Percentiles rank a stretch among this genome's conserved stretches.
Conservation (phyloP, 2,888 invertebrate genomes). For the Nemotelus nigrinus region DNA sequence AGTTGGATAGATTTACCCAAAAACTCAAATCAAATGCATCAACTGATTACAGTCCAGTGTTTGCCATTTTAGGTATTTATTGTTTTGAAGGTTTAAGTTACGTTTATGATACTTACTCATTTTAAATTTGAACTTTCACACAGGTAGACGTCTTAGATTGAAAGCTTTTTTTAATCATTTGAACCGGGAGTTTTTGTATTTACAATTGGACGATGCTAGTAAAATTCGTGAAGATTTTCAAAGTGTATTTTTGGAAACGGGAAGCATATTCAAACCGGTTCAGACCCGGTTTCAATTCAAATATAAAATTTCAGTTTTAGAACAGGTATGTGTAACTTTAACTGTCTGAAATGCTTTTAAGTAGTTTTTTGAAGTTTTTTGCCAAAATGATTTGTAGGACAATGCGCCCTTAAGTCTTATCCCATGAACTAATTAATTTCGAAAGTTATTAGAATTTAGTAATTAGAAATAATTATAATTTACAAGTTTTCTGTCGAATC, state of each 20-base stretch:
- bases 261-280: conserved; percentile 60
- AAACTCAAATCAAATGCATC: conserved; percentile 55
- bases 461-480: too few species aligned
- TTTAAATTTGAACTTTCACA: conserved; percentile 47
- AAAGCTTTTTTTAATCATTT: conserved; percentile 63
- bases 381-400: too few species aligned
- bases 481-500: too few species aligned
- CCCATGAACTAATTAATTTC: too few species aligned
- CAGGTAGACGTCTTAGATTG: conserved; percentile 61
- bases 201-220: conserved; percentile 58
- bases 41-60: conserved; percentile 59
- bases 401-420: too few species aligned
- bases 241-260: conserved; percentile 61
- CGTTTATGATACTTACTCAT: neutral
- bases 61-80: conserved; percentile 54
- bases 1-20: conserved; percentile 61
- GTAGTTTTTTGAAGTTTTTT: too few species aligned
- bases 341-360: too few species aligned
- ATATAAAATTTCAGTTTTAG: conserved; percentile 61
- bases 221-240: conserved; percentile 50
- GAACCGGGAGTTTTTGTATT: conserved; percentile 60
- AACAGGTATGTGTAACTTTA: conserved; percentile 57
- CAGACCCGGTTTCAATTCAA: conserved; percentile 57
- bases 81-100: neutral
- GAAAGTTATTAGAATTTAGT: too few species aligned